These are phyloP conservation scores for Nansenia antarctica DNA, from an alignment of 2,113 vertebrate species.

Conservation along the genomic window DNA sequence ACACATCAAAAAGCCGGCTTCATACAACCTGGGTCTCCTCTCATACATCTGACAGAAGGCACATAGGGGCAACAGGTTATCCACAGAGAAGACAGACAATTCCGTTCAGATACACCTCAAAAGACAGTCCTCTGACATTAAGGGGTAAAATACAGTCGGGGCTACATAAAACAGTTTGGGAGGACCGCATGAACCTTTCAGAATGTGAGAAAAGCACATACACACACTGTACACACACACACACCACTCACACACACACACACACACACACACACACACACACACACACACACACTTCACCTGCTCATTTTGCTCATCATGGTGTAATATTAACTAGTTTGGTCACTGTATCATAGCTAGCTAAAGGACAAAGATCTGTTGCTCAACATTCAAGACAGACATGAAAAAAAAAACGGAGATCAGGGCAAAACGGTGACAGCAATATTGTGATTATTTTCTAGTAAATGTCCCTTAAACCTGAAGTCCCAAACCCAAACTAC, in stretches of 20 bases:
- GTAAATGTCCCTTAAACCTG: no score
- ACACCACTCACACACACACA: not conserved
- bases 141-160: conserved; percentile 5
- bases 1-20: conserved; percentile 47
- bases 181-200: not conserved
- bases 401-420: no score
- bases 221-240: not conserved
- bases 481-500: not conserved
- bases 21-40: conserved; percentile 38
- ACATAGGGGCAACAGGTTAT: conserved; percentile 28
- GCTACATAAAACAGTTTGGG: not conserved
- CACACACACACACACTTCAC: conserved; percentile 18
- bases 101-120: conserved; percentile 45
- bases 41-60: conserved; percentile 17
- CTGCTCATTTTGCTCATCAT: not conserved
- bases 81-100: conserved; percentile 52
- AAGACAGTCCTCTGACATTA: conserved; percentile 31
- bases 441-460: no score
- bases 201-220: no score
- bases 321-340: not conserved
- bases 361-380: no score
- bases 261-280: not conserved
- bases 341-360: no score
- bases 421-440: no score
- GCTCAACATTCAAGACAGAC: no score